phyloP scores from a whole-genome alignment of 2,113 vertebrate species.

The Pithys albifrons region DNA sequence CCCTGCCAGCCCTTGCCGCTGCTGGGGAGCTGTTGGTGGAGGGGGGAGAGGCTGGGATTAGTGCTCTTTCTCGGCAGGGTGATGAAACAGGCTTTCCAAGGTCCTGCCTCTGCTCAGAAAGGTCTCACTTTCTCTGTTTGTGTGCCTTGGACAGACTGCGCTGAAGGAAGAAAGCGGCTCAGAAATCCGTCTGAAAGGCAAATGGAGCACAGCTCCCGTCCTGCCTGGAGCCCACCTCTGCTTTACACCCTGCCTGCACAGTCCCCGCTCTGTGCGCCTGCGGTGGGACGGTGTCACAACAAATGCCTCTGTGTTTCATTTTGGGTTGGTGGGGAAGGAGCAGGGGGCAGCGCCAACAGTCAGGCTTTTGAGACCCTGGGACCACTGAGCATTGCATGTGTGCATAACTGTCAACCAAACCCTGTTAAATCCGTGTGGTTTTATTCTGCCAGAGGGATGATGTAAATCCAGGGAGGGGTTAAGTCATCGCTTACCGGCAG shows the following conservation, averaged over 20 bases:
- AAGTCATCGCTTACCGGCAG: fast-evolving
- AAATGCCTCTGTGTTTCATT: not conserved
- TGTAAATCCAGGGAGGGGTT: not conserved
- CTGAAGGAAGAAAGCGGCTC: not conserved
- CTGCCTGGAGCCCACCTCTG: not conserved
- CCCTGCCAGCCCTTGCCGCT: not conserved
- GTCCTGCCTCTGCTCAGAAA: not conserved
- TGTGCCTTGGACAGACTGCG: not conserved
- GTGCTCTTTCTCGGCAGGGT: not conserved
- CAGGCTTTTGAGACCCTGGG: not conserved
- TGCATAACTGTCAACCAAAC: not conserved
- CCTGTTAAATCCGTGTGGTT: fast-evolving
- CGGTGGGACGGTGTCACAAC: not conserved
- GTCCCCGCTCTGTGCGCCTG: not conserved
- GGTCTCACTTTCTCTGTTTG: not conserved
- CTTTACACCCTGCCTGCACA: not conserved
- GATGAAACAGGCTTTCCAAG: not conserved
- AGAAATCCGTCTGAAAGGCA: not conserved
- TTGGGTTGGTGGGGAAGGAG: not conserved
- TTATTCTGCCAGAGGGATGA: not conserved
- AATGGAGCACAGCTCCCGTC: not conserved
- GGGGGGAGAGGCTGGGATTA: not conserved
- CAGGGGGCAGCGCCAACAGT: not conserved
- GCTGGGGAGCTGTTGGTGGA: not conserved
- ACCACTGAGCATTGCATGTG: not conserved